Evolutionary conservation across 2,797 vertebrate species (phyloP), one percentile per base, ranked within the genome.

Genomic region (Crypturellus tataupa): DNA sequence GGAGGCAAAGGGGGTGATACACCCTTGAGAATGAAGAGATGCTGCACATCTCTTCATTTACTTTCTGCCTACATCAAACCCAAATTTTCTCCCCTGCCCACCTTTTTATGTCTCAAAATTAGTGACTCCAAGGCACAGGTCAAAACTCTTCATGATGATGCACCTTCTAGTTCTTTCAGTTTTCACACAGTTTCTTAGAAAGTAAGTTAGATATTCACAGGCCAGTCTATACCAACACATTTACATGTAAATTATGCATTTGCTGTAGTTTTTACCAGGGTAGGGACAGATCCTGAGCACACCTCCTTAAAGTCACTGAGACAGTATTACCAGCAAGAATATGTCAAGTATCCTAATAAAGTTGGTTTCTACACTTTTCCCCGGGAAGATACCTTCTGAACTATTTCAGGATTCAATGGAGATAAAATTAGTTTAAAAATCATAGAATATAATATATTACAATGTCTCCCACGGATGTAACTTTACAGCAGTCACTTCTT

Each of bases 401-500:
- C 33, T 75, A 85, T 94, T 91, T 93, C 69, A 83, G 53, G 53
- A 91, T 71, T 60, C 76, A 68, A 59, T 10, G 85, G 53, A 91
- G 81, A 89, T 91, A 77, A 68, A 91, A 92, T 89, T 78, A 83
- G 73, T 85, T 49, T 89, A 89, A 79, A 93, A 94, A 70, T 35
- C 47, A 69, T 85, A 65, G 76, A 82, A 72, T 62, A 55, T 65
- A 91, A 83, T 78, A 91, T 55, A 92, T 96, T 93, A 80, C 12
- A 15, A 9, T 89, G 17, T 39, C 64, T 82, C 64, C 82, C 87
- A 51, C 33, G 55, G 62, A 78, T 89, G 62, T 16, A 85, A 92
- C 53, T 82, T 93, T 80, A 65, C 29, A 75, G 80, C 70, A 46
- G 4, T 89, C 79, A 85, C 9, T 89, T 85, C 31, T 53, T 85